Conservation (phyloP, 2,113 vertebrate genomes). For the Alosa alosa region DNA sequence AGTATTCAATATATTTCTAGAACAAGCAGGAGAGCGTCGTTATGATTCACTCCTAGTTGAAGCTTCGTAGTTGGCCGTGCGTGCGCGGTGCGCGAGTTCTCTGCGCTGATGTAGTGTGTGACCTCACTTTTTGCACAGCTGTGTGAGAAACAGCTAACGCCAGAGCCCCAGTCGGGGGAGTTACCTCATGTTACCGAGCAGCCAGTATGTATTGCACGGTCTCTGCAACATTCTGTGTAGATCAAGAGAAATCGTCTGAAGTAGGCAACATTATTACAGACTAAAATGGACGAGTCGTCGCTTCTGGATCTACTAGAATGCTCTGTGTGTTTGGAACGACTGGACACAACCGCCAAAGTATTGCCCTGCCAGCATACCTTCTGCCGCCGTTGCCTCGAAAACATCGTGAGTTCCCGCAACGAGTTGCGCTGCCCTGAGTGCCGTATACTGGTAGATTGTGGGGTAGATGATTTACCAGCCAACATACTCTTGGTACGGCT, state of each 20-base stretch:
- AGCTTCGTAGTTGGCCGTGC: conserved; percentile 27
- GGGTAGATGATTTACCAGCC: conserved; percentile 89
- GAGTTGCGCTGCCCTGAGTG: conserved; percentile 96
- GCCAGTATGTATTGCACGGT: conserved; percentile 35
- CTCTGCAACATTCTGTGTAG: conserved; percentile 11
- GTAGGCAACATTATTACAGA: conserved; percentile 35
- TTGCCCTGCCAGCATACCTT: conserved; percentile 96
- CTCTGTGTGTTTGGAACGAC: conserved; percentile 91
- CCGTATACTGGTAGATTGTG: conserved; percentile 91
- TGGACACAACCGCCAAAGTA: conserved; percentile 92
- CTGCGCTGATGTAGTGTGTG: conserved; percentile 68
- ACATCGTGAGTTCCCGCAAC: conserved; percentile 88
- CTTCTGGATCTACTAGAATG: conserved; percentile 93
- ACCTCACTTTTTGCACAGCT: conserved; percentile 73
- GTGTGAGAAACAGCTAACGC: conserved; percentile 47
- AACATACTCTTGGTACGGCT: conserved; percentile 91
- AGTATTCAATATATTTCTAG: not conserved
- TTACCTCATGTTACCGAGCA: conserved; percentile 8
- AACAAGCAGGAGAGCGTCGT: not conserved
- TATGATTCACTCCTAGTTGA: not conserved
- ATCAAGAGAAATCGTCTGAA: conserved; percentile 21
- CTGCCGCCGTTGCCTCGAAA: conserved; percentile 94
- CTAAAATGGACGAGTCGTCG: conserved; percentile 92
- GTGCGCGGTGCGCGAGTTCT: conserved; percentile 58
- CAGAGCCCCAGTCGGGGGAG: not conserved